Percentiles rank a stretch among this genome's conserved stretches.
Conservation (phyloP, 2,888 invertebrate species). For the Unio pictorum region DNA sequence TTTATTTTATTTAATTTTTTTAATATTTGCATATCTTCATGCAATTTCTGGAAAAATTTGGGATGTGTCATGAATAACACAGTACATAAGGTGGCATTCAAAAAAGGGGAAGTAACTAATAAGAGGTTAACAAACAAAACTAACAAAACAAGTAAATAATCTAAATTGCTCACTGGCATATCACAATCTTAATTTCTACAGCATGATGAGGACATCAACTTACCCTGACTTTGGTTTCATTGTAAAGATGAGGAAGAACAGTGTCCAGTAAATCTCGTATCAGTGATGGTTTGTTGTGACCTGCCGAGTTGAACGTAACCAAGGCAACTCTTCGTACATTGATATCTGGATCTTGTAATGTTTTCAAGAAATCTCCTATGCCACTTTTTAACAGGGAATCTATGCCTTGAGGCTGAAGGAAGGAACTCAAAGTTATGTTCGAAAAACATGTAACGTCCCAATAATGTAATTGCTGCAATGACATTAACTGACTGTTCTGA, state of each 20-base stretch:
- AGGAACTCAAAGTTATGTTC: neutral
- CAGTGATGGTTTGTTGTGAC: slow-evolving; percentile 98
- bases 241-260: slow-evolving; percentile 92
- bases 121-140: neutral
- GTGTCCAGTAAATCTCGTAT: slow-evolving; percentile 88
- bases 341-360: slow-evolving; percentile 91
- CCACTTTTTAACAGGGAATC: slow-evolving; percentile 87
- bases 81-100: too few relatives aligned
- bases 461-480: neutral
- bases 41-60: too few relatives aligned
- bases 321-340: slow-evolving; percentile 96
- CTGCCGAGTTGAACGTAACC: slow-evolving; percentile 95
- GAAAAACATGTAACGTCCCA: too few relatives aligned
- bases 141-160: neutral
- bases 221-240: slow-evolving; percentile 96
- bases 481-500: neutral
- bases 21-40: too few relatives aligned
- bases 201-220: slow-evolving; percentile 40
- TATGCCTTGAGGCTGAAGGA: slow-evolving; percentile 86
- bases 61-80: too few relatives aligned
- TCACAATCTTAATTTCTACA: neutral
- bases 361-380: slow-evolving; percentile 84
- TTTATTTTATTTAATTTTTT: too few relatives aligned
- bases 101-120: too few relatives aligned
- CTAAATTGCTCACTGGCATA: neutral